phyloP scores from a whole-genome alignment of 2,888 invertebrate species.

The Eumacrocentrus americanus region DNA sequence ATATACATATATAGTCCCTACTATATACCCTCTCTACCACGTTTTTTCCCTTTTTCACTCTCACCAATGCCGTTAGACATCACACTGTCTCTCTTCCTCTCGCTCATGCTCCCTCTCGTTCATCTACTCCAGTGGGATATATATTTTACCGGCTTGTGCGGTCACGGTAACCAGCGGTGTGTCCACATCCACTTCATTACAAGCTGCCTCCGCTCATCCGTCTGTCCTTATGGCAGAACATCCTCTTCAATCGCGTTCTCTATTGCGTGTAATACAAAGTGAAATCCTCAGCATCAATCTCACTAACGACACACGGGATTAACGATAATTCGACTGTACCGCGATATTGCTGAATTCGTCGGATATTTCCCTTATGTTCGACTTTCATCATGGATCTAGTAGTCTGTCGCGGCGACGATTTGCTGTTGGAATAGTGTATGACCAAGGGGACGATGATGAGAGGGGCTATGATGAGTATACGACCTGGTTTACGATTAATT shows the following conservation, averaged over 20 bases:
- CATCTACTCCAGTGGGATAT: slow-evolving; percentile 29
- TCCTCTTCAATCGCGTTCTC: not conserved
- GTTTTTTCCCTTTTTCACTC: not conserved
- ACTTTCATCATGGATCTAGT: slow-evolving; percentile 2
- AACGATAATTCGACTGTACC: slow-evolving; percentile 57
- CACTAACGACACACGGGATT: slow-evolving; percentile 56
- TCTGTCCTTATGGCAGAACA: slow-evolving; percentile 1
- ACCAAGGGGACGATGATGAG: slow-evolving; percentile 14
- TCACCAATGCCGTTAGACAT: not conserved
- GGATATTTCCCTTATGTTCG: slow-evolving; percentile 45
- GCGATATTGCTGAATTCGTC: slow-evolving; percentile 57
- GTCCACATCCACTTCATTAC: slow-evolving; percentile 57
- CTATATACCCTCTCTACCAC: slow-evolving; percentile 4
- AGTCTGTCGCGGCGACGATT: not conserved
- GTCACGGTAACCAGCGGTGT: slow-evolving; percentile 14
- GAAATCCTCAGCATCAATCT: slow-evolving; percentile 58
- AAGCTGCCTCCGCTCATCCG: slow-evolving; percentile 32
- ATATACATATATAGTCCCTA: slow-evolving; percentile 29
- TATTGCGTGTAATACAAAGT: slow-evolving; percentile 45
- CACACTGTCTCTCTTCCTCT: slow-evolving; percentile 16
- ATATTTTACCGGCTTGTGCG: slow-evolving; percentile 23
- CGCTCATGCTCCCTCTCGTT: slow-evolving; percentile 19
- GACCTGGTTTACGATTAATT: slow-evolving; percentile 2
- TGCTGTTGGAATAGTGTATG: slow-evolving; percentile 1
- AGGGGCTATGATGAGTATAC: slow-evolving; percentile 4